A percentile compares a stretch with the other conserved stretches of the same genome.
Conservation (phyloP, 1,140 invertebrate species). For the Campoletis sonorensis region DNA sequence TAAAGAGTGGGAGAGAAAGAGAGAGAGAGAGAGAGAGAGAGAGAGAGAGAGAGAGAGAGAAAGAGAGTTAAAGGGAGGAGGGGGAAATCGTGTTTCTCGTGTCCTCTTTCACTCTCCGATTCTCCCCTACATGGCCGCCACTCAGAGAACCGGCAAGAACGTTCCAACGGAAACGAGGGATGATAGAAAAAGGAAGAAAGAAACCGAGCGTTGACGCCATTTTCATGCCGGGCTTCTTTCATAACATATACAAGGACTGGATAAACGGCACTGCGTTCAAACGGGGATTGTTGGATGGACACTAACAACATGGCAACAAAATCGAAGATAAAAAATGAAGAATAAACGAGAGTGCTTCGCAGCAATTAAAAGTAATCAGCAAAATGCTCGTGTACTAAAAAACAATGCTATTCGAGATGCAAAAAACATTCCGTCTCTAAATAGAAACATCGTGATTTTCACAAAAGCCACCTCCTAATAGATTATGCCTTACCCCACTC, state of each 20-base stretch:
- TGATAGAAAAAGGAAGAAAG: background rate
- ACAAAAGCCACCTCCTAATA: too few species aligned
- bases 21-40: too few species aligned
- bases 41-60: too few species aligned
- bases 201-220: slow-evolving; percentile 14
- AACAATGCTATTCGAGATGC: background rate
- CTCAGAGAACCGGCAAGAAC: background rate
- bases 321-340: slow-evolving; percentile 5
- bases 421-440: background rate
- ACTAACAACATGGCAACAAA: background rate
- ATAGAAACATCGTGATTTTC: background rate
- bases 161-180: background rate
- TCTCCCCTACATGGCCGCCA: background rate
- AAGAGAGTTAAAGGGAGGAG: too few species aligned
- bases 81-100: background rate
- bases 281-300: background rate
- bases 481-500: too few species aligned
- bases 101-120: background rate
- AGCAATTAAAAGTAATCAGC: background rate
- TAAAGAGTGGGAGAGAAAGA: too few species aligned
- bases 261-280: background rate
- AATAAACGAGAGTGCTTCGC: slow-evolving; percentile 16
- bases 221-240: slow-evolving; percentile 28
- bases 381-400: background rate
- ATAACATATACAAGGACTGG: slow-evolving; percentile 21